A percentile compares a stretch with the other conserved stretches of the same genome.
These are phyloP conservation scores for Penaeus indicus DNA, from an alignment of 1,140 invertebrate genomes.

Conservation along the genomic window DNA sequence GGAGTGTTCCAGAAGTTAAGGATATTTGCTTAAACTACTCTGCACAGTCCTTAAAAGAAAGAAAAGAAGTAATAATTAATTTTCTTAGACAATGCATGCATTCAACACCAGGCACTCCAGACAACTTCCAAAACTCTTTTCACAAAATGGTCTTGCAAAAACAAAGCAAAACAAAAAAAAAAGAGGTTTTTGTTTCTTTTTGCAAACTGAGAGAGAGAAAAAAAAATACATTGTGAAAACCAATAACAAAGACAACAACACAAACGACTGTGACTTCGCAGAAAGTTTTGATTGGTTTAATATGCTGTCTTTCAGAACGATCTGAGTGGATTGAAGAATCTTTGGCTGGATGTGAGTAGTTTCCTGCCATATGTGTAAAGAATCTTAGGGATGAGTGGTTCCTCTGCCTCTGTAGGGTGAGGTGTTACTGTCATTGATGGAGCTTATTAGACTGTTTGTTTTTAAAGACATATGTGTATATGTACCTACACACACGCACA, in stretches of 20 bases:
- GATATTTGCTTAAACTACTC: too few relatives aligned
- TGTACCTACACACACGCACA: too few relatives aligned
- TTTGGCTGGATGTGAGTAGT: conserved; percentile 61
- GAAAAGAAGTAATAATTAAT: too few relatives aligned
- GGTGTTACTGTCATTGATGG: too few relatives aligned
- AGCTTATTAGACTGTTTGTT: not conserved
- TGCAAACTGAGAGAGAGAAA: not conserved
- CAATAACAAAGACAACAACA: not conserved
- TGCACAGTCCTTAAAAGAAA: too few relatives aligned
- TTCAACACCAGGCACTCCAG: too few relatives aligned
- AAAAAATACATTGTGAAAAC: not conserved
- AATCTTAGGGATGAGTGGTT: not conserved
- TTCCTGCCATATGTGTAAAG: conserved; percentile 8
- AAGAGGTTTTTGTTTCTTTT: not conserved
- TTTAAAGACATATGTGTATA: not conserved
- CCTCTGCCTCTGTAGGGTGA: too few relatives aligned
- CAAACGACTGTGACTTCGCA: not conserved
- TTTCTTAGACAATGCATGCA: too few relatives aligned
- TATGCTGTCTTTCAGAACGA: conserved; percentile 59
- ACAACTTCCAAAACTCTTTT: too few relatives aligned
- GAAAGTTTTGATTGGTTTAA: conserved; percentile 45
- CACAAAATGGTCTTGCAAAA: not conserved
- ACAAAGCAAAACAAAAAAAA: not conserved
- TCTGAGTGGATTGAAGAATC: conserved; percentile 62
- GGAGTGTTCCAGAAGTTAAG: too few relatives aligned